Percentiles rank a stretch among this genome's conserved stretches.
These are phyloP conservation scores for Mesorhabditis belari DNA, from an alignment of 2,888 invertebrate genomes.

Conservation along the genomic window DNA sequence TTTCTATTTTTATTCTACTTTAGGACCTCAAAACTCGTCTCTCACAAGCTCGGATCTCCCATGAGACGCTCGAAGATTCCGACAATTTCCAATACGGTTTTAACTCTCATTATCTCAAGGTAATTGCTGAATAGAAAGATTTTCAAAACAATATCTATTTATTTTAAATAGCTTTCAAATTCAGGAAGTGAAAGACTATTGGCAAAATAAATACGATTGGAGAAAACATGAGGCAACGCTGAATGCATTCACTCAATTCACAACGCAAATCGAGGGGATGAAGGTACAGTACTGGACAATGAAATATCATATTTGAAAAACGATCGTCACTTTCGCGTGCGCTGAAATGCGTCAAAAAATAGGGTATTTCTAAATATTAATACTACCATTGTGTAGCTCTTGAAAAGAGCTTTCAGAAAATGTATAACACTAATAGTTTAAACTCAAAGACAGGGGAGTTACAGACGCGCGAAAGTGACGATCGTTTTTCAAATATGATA, in stretches of 20 bases:
- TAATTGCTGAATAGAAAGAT: not conserved
- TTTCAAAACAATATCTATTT: not conserved
- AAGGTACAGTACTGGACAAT: conserved; percentile 15
- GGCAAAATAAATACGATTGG: conserved; percentile 72
- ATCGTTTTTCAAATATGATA: too few species aligned
- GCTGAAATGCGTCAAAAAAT: too few species aligned
- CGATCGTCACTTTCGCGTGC: too few species aligned
- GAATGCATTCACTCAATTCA: conserved; percentile 71
- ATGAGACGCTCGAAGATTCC: conserved; percentile 50
- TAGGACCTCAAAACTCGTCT: conserved; percentile 56
- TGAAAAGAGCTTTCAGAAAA: too few species aligned
- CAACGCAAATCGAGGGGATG: conserved; percentile 70
- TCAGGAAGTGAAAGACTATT: conserved; percentile 63
- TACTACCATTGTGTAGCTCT: too few species aligned
- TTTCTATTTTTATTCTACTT: conserved; percentile 1
- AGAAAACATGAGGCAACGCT: conserved; percentile 65
- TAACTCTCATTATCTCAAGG: conserved; percentile 61
- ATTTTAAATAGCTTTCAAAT: conserved; percentile 1
- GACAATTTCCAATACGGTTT: conserved; percentile 74
- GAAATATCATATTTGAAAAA: too few species aligned
- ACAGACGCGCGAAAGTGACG: too few species aligned
- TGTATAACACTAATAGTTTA: too few species aligned
- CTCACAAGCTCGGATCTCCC: conserved; percentile 52
- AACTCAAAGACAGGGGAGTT: too few species aligned
- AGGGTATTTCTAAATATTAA: too few species aligned